These are phyloP conservation scores for Yasuhikotakia modesta DNA, from an alignment of 2,797 vertebrate genomes.

Conservation along the genomic window DNA sequence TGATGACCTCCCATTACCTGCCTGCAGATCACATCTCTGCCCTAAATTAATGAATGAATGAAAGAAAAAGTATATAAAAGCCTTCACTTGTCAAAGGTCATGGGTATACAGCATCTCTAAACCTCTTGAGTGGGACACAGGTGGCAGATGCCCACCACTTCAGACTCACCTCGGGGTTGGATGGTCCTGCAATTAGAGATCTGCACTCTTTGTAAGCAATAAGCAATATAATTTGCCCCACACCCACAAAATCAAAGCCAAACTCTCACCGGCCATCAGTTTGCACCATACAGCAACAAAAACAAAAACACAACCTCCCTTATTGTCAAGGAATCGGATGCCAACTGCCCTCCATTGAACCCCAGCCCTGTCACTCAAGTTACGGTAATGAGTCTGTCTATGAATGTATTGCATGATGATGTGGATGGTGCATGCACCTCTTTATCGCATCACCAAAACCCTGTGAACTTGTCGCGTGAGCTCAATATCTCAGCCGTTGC, in stretches of 20 bases:
- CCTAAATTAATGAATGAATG: constrained; percentile 72
- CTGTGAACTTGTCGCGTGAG: background rate
- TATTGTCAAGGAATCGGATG: constrained; percentile 61
- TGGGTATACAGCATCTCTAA: constrained; percentile 83
- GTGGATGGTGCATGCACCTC: constrained; percentile 85
- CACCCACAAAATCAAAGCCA: constrained; percentile 33
- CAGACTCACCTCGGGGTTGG: constrained; percentile 17
- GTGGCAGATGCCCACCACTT: constrained; percentile 31
- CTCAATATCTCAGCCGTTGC: constrained; percentile 7
- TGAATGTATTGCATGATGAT: constrained; percentile 84
- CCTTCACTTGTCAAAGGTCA: constrained; percentile 87
- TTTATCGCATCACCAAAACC: constrained; percentile 8
- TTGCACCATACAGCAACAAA: no score
- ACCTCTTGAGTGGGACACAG: constrained; percentile 76
- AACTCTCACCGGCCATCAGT: constrained; percentile 5
- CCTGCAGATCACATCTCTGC: constrained; percentile 92
- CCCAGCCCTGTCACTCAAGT: constrained; percentile 55
- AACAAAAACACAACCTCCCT: no score
- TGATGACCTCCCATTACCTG: constrained; percentile 93
- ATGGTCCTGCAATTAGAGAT: constrained; percentile 82
- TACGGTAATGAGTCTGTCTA: constrained; percentile 74
- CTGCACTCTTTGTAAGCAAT: constrained; percentile 94
- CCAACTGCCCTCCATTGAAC: constrained; percentile 67
- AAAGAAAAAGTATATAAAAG: constrained; percentile 53
- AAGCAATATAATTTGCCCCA: constrained; percentile 84